phyloP scores from a whole-genome alignment of 2,113 vertebrate species.

The Triplophysa dalaica region DNA sequence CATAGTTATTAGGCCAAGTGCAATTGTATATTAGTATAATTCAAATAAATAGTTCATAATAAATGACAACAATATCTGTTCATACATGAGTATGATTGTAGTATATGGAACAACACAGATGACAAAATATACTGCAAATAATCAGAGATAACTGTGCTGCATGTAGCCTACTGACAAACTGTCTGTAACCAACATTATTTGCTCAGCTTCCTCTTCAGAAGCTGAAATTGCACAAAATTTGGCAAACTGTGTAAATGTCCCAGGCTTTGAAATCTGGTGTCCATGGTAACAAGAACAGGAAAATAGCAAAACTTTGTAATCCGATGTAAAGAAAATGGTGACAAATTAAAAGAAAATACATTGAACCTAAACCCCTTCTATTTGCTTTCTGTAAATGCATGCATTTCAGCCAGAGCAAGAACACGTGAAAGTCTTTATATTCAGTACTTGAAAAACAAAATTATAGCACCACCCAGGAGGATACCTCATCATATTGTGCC shows the following conservation, averaged over 20 bases:
- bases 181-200: background rate
- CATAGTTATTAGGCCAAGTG: too few species aligned
- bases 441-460: background rate
- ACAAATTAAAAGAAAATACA: background rate
- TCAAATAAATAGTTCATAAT: too few species aligned
- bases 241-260: background rate
- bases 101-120: too few species aligned
- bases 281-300: conserved; percentile 21
- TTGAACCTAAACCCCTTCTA: background rate
- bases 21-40: too few species aligned
- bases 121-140: too few species aligned
- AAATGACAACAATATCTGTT: too few species aligned
- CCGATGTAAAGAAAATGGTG: background rate
- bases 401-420: background rate
- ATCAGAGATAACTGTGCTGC: background rate
- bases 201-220: background rate
- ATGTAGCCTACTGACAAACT: background rate
- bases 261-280: conserved; percentile 11
- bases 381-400: background rate
- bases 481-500: too few species aligned
- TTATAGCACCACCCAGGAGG: background rate
- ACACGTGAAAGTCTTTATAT: background rate
- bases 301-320: background rate
- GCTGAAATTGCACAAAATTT: background rate
- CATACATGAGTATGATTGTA: too few species aligned